A percentile compares a stretch with the other conserved stretches of the same genome.
phyloP scores from a whole-genome alignment of 1,140 invertebrate species.

The Aphaenogaster ashmeadi region DNA sequence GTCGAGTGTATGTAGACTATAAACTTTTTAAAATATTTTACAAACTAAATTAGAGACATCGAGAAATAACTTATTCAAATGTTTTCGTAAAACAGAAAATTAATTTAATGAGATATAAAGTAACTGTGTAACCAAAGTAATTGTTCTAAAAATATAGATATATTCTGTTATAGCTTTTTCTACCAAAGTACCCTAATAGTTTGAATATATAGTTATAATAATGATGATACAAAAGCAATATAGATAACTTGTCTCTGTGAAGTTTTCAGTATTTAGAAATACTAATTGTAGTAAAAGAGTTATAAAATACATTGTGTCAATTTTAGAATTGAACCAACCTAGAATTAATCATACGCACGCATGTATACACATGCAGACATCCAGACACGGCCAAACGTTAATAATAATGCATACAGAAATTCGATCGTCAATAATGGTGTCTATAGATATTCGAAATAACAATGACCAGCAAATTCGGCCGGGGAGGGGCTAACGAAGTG shows the following conservation, averaged over 20 bases:
- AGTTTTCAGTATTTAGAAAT: not conserved
- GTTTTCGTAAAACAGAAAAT: not conserved
- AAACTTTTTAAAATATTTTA: not conserved
- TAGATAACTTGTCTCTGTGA: not conserved
- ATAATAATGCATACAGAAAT: conserved; percentile 60
- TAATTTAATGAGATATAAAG: not conserved
- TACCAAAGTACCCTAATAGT: not conserved
- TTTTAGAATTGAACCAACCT: not conserved
- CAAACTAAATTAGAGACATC: not conserved
- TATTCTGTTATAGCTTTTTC: not conserved
- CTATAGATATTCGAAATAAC: conserved; percentile 67
- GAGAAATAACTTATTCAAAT: not conserved
- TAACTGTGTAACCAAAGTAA: not conserved
- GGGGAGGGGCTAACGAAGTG: conserved; percentile 73
- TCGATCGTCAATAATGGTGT: conserved; percentile 51
- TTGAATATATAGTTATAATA: not conserved
- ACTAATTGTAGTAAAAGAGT: not conserved
- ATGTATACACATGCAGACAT: not conserved
- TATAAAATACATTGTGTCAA: not conserved
- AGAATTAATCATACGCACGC: conserved; percentile 11
- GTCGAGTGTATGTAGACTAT: too few relatives aligned
- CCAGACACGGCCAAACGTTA: not conserved
- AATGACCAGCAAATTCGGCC: conserved; percentile 63
- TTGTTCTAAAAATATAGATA: not conserved
- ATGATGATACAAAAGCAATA: not conserved